Evolutionary conservation across 2,113 vertebrate genomes (phyloP).

Genomic region (Barbus barbus): DNA sequence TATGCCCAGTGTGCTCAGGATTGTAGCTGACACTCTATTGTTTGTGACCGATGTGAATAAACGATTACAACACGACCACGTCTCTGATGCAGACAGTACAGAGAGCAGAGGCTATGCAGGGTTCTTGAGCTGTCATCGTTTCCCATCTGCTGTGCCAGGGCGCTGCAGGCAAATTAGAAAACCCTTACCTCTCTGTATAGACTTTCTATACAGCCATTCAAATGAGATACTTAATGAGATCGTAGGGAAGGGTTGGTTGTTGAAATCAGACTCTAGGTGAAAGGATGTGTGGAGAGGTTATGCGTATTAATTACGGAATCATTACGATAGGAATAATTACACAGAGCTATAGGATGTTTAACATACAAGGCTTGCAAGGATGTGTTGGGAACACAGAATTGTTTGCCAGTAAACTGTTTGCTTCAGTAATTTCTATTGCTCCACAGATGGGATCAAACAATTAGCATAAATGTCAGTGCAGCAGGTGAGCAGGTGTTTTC

Average conservation of each 20-base stretch:
- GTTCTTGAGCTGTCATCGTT: conserved; percentile 39
- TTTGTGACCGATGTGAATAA: conserved; percentile 41
- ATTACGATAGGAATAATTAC: conserved; percentile 32
- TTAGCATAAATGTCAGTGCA: conserved; percentile 40
- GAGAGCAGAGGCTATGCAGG: conserved; percentile 5
- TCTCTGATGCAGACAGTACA: conserved; percentile 31
- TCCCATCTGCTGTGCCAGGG: conserved; percentile 42
- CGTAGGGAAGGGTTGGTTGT: not conserved
- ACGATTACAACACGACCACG: conserved; percentile 43
- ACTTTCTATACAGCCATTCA: conserved; percentile 26
- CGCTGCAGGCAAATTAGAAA: conserved; percentile 40
- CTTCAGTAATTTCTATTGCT: conserved; percentile 26
- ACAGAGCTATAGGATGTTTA: not conserved
- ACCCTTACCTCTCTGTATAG: not conserved
- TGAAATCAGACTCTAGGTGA: not conserved
- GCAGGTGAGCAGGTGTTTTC: not conserved
- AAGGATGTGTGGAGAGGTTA: conserved; percentile 22
- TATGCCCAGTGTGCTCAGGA: conserved; percentile 30
- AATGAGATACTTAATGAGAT: conserved; percentile 40
- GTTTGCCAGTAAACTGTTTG: conserved; percentile 15
- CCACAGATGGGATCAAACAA: conserved; percentile 21
- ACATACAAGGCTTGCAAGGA: not conserved
- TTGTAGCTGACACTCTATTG: conserved; percentile 29
- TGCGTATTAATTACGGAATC: conserved; percentile 36
- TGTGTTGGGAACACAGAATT: not conserved